Conservation (phyloP, 2,888 invertebrate genomes). For the Tetanocera ferruginea region DNA sequence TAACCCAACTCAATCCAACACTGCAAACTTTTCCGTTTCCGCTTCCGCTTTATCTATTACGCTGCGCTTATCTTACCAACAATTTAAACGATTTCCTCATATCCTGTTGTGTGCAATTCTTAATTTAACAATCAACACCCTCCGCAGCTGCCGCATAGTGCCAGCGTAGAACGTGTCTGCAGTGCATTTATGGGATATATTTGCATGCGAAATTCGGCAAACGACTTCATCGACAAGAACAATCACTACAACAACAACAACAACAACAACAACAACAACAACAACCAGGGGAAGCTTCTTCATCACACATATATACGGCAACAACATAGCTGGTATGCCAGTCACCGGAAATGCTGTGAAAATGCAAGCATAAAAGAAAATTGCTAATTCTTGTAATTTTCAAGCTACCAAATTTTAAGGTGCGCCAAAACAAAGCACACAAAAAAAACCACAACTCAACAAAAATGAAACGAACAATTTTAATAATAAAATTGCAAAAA, state of each 20-base stretch:
- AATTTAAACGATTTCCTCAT: conserved; percentile 21
- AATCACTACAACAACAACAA: not conserved
- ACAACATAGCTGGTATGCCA: not conserved
- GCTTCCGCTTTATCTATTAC: not conserved
- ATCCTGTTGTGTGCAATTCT: conserved; percentile 5
- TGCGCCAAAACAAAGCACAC: not conserved
- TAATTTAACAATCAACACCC: not conserved
- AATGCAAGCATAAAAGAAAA: not conserved
- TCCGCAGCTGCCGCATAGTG: not conserved
- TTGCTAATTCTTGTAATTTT: not conserved
- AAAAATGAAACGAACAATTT: not conserved
- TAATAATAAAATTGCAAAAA: not conserved
- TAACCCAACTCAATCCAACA: not conserved
- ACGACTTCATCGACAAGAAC: conserved; percentile 4
- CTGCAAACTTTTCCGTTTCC: not conserved
- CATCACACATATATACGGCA: not conserved
- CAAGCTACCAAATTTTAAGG: conserved; percentile 1
- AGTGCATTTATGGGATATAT: not conserved
- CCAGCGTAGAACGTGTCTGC: not conserved
- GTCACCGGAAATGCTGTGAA: not conserved
- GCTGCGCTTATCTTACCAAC: not conserved
- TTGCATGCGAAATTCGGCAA: conserved; percentile 5
- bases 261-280: not conserved
- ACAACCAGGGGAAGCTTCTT: not conserved
- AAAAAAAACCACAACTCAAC: not conserved